Conservation (phyloP, 2,797 vertebrate genomes). For the Limnodromus scolopaceus region DNA sequence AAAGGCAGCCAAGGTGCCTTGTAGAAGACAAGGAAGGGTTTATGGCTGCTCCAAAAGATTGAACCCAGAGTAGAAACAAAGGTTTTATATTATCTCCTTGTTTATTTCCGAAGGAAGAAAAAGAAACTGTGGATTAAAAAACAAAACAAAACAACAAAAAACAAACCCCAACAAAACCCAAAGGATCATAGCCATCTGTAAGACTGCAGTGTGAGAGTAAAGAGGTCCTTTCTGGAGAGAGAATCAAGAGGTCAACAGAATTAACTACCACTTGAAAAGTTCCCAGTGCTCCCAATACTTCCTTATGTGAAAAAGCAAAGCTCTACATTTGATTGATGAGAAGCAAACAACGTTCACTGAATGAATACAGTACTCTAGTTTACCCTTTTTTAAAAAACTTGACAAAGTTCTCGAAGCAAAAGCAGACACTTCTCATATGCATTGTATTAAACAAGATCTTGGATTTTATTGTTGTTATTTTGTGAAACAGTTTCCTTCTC, state of each 20-base stretch:
- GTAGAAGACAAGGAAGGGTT: neutral
- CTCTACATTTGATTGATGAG: neutral
- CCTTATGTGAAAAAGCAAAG: neutral
- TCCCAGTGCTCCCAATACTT: neutral
- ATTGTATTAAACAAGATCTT: neutral
- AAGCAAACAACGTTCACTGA: neutral
- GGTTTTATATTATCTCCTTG: neutral
- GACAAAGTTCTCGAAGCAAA: neutral
- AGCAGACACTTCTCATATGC: neutral
- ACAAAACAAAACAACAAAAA: fast-evolving
- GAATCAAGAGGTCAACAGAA: neutral
- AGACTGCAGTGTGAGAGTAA: neutral
- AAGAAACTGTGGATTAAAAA: neutral
- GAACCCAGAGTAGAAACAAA: neutral
- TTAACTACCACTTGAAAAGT: neutral
- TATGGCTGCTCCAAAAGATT: neutral
- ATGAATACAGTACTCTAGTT: neutral
- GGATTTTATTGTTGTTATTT: neutral
- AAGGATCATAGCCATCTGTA: neutral
- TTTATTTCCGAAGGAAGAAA: neutral
- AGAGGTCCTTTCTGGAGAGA: neutral
- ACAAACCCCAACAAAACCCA: neutral
- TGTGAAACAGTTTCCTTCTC: neutral
- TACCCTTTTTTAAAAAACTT: neutral
- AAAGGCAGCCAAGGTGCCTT: neutral